phyloP scores from a whole-genome alignment of 2,113 vertebrate genomes.

The western clawed frog (Xenopus tropicalis) region DNA sequence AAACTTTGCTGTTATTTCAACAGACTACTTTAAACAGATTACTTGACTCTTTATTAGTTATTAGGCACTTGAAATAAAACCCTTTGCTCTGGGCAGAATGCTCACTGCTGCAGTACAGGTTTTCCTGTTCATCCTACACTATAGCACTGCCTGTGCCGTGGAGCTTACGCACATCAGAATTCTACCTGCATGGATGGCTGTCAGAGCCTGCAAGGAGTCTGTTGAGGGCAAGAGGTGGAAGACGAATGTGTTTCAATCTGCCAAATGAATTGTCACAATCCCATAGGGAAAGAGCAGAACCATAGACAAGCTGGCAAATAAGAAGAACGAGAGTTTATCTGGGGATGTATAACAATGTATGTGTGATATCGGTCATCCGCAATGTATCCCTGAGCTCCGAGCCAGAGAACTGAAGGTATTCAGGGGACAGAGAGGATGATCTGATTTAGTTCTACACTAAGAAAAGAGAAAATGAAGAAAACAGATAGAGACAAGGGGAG shows the following conservation, averaged over 20 bases:
- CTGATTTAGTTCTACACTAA: not conserved
- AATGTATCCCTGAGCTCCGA: conserved; percentile 2
- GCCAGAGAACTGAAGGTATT: conserved; percentile 2
- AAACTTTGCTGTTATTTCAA: no score
- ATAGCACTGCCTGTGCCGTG: no score
- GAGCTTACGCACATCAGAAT: conserved; percentile 15
- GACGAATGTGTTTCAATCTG: conserved; percentile 36
- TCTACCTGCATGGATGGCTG: conserved; percentile 24
- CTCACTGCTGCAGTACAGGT: no score
- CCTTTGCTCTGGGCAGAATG: no score
- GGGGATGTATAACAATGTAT: conserved; percentile 23
- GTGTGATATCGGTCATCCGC: conserved; percentile 25
- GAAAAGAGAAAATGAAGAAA: not conserved
- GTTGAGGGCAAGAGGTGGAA: conserved; percentile 18
- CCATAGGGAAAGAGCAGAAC: conserved; percentile 11
- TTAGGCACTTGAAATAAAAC: no score
- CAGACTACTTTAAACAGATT: no score
- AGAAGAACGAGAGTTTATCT: not conserved
- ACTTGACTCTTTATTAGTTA: no score
- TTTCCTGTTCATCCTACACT: no score
- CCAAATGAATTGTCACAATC: conserved; percentile 14
- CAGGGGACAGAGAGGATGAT: not conserved
- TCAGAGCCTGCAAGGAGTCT: conserved; percentile 17
- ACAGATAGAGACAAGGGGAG: not conserved
- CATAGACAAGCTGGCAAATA: conserved; percentile 1